Conservation (phyloP, 2,797 vertebrate species). For the Poecilia velifera region DNA sequence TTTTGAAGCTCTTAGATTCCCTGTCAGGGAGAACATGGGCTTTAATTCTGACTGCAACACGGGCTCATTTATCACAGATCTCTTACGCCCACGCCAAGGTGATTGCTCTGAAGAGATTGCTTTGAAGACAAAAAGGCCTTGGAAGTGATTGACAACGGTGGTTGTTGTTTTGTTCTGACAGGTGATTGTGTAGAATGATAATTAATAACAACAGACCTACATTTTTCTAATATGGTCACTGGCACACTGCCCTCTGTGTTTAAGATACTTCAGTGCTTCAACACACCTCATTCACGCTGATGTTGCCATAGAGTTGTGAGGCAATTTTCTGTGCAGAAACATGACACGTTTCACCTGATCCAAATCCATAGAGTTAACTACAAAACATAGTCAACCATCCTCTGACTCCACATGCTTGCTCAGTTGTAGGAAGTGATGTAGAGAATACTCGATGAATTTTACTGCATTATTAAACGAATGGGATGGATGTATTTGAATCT, state of each 20-base stretch:
- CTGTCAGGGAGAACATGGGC: conserved; percentile 1
- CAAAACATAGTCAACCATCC: neutral
- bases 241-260: neutral
- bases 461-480: neutral
- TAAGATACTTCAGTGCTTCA: neutral
- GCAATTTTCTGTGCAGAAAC: neutral
- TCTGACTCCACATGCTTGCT: neutral
- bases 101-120: conserved; percentile 20
- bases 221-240: conserved; percentile 11
- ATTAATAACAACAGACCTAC: conserved; percentile 43
- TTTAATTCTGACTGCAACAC: conserved; percentile 23
- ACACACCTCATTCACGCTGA: neutral
- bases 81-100: conserved; percentile 16
- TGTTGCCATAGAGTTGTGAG: neutral
- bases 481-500: neutral
- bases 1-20: neutral
- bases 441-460: neutral
- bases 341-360: neutral
- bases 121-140: neutral
- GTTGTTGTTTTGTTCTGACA: conserved; percentile 29
- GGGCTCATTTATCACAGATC: conserved; percentile 62
- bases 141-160: conserved; percentile 21
- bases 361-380: neutral
- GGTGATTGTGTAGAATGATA: conserved; percentile 20
- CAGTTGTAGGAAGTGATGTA: neutral